phyloP scores from a whole-genome alignment of 2,888 invertebrate genomes.

The Conomelus anceps region DNA sequence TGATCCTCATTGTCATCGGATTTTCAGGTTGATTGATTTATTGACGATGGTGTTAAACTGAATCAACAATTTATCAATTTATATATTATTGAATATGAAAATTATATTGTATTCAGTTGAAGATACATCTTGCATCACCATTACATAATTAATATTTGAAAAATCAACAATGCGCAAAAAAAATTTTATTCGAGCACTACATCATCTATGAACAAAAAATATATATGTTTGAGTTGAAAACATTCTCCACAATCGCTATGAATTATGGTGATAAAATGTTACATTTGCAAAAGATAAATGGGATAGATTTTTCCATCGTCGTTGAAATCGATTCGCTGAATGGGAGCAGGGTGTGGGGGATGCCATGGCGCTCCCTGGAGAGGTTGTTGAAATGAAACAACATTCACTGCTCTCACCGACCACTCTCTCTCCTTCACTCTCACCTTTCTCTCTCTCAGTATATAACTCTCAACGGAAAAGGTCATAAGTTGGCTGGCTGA shows the following conservation, averaged over 20 bases:
- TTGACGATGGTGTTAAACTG: too few species aligned
- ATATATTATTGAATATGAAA: too few species aligned
- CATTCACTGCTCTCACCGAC: not conserved
- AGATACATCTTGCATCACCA: too few species aligned
- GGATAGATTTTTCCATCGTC: not conserved
- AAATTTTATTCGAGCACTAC: too few species aligned
- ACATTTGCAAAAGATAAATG: not conserved
- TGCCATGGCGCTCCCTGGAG: not conserved
- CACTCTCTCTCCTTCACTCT: not conserved
- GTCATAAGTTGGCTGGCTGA: not conserved
- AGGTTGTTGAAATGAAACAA: not conserved
- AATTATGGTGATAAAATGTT: not conserved
- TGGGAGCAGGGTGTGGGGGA: not conserved
- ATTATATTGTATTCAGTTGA: too few species aligned
- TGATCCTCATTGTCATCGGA: too few species aligned
- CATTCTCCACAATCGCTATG: not conserved
- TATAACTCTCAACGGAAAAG: not conserved
- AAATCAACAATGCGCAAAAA: too few species aligned
- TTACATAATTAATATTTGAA: too few species aligned
- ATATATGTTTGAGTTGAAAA: not conserved
- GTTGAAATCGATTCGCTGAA: not conserved
- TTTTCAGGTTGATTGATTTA: too few species aligned
- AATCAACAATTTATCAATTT: too few species aligned
- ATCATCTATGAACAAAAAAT: not conserved
- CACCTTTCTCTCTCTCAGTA: not conserved